Conservation (phyloP, 2,113 vertebrate genomes). For the Pteropus alecto region DNA sequence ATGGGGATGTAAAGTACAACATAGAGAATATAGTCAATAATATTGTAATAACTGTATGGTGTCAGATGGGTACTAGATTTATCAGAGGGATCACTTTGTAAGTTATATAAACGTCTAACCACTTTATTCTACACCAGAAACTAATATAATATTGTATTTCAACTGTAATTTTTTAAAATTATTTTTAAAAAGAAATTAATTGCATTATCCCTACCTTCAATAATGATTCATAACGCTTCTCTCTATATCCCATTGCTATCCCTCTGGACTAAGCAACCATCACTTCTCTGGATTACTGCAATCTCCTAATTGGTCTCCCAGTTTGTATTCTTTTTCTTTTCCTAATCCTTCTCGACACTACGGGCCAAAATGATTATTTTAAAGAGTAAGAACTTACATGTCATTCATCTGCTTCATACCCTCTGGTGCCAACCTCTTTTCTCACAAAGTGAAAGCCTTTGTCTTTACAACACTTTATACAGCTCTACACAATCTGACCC, state of each 20-base stretch:
- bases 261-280: neutral
- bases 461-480: neutral
- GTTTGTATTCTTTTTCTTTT: neutral
- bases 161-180: no score
- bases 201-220: neutral
- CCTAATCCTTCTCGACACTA: neutral
- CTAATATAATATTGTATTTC: no score
- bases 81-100: no score
- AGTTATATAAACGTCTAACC: no score
- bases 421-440: neutral
- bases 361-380: neutral
- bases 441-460: neutral
- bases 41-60: no score
- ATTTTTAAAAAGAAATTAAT: no score
- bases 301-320: neutral
- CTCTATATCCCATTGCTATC: neutral
- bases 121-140: no score
- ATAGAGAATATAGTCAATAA: no score
- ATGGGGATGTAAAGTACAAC: no score
- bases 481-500: fast-evolving
- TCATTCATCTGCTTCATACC: neutral
- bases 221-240: neutral
- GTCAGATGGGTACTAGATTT: no score
- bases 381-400: neutral
- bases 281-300: neutral